Evolutionary conservation across 2,888 invertebrate genomes (phyloP).

Genomic region (Lagria hirta): DNA sequence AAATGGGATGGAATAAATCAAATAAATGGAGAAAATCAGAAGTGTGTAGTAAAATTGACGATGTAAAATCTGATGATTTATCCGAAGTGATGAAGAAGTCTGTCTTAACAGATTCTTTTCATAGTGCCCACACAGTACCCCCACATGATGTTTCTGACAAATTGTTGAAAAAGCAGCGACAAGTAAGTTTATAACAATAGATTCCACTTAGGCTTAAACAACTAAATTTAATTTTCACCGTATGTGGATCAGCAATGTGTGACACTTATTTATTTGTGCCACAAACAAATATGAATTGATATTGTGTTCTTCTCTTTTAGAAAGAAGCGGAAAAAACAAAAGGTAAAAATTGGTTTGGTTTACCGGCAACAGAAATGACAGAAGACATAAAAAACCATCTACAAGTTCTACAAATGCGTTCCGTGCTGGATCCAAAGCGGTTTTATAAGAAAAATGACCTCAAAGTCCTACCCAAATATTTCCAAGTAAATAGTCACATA

Average conservation of each 20-base stretch:
- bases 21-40: constrained; percentile 39
- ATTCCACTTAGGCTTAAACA: neutral
- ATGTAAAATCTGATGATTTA: constrained; percentile 46
- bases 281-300: neutral
- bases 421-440: constrained; percentile 85
- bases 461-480: constrained; percentile 87
- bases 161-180: constrained; percentile 59
- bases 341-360: constrained; percentile 85
- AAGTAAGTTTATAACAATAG: constrained; percentile 50
- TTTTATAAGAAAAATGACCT: constrained; percentile 94
- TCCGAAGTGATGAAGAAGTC: constrained; percentile 66
- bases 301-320: constrained; percentile 49
- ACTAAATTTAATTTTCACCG: constrained; percentile 1
- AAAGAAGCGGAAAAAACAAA: constrained; percentile 76
- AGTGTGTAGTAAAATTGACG: constrained; percentile 49
- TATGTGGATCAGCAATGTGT: neutral
- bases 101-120: constrained; percentile 65
- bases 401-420: constrained; percentile 88
- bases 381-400: constrained; percentile 87
- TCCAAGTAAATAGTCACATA: constrained; percentile 66
- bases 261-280: neutral
- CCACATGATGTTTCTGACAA: constrained; percentile 61
- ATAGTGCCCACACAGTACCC: constrained; percentile 63
- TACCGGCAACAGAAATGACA: constrained; percentile 86
- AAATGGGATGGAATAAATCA: constrained; percentile 34